Base-by-base conservation (phyloP, 1,140 invertebrate genomes). In the Dendroctonus ponderosae region DNA sequence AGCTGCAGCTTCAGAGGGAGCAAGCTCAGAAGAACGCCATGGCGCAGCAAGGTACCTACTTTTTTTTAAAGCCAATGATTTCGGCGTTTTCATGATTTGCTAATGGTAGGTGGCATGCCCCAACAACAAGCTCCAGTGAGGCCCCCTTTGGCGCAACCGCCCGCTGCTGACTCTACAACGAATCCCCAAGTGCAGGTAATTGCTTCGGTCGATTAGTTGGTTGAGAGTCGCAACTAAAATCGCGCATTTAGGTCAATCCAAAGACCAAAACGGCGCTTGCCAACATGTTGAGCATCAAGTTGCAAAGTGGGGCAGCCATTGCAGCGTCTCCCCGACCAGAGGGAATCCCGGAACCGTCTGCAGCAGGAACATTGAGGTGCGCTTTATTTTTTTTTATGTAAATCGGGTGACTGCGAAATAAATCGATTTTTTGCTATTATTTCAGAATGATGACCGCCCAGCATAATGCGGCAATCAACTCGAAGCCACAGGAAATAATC, bases 181-280 rank as follows among this genome's bases (percentile, higher is more conserved):
- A 73, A 70, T 59, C 70, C 70, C 38, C 71, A 71, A 54, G 70
- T 68, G 5, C 71, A 68, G 39, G 69, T 68, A 51, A 54, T 60
- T 81, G 84, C 43, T 73, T 87, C 37, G 81, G 89, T 54, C n/a
- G 9, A 46, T 46, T 46, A 46, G 12, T 1, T 46, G 44, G 44
- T 46, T 46, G 9, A 12, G 9, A 46, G 9, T 46, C 44, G 44
- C 12, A 11, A 11, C 12, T 11, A 46, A 46, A 11, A 12, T 4
- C 7, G 4, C 26, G 15, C 0, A 3, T 52, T 52, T 15, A 62
- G 59, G 62, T 95, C 41, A 94, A 93, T 76, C 86, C 92, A 0
- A 95, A 95, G 79, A 96, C 95, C 6, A 98, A 97, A 83, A 97
- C 94, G 1, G 95, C 95, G 0, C 80, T 98, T 15, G 94, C 95